Conservation (phyloP, 2,888 invertebrate genomes). For the Bruchidius siliquastri region DNA sequence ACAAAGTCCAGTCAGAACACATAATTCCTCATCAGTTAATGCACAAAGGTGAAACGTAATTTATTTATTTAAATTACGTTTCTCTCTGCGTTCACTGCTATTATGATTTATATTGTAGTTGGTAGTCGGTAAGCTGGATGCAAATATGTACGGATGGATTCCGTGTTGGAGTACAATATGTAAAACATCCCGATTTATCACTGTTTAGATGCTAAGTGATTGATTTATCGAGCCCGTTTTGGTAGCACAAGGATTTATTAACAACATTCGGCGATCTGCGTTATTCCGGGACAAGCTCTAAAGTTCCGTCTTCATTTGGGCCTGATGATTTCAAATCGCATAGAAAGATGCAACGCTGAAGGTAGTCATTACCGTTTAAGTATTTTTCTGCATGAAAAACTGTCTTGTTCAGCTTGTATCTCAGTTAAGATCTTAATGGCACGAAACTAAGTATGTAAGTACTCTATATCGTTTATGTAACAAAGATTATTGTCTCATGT, state of each 20-base stretch:
- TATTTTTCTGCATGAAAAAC: no score
- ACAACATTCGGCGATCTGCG: not conserved
- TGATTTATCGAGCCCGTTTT: not conserved
- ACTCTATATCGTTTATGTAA: no score
- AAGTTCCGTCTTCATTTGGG: no score
- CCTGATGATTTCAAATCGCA: no score
- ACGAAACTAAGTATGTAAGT: no score
- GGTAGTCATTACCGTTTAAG: no score
- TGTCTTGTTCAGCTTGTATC: no score
- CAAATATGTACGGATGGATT: not conserved
- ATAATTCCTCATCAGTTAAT: conserved; percentile 29
- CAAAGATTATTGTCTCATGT: no score
- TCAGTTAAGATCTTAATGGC: no score
- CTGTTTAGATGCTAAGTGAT: not conserved
- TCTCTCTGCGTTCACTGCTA: conserved; percentile 21
- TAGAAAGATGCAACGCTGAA: no score
- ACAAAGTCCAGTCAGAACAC: conserved; percentile 8
- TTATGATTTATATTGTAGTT: conserved; percentile 23
- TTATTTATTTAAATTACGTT: conserved; percentile 33
- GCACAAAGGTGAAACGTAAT: conserved; percentile 29
- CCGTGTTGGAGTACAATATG: not conserved
- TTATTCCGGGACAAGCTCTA: not conserved
- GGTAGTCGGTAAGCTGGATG: conserved; percentile 4
- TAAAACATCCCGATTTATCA: not conserved
- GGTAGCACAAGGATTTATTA: not conserved